Evolutionary conservation across 2,113 vertebrate species (phyloP), one percentile per base, ranked within the genome.

Genomic region (Sardina pilchardus): DNA sequence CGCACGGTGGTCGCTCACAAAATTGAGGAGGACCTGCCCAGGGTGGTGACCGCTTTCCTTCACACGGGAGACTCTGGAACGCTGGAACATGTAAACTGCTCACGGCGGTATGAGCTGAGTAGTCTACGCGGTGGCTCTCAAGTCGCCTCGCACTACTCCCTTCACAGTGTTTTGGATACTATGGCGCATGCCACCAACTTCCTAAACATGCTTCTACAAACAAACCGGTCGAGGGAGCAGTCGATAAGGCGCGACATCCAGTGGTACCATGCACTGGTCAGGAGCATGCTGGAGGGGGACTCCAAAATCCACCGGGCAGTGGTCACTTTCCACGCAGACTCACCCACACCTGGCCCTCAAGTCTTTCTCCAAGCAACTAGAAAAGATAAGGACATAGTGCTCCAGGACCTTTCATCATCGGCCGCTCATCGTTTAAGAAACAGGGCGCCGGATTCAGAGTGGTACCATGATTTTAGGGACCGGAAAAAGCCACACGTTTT

Each of bases 151-250:
- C 96, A 97, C 83, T 96, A 96, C 0, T 95, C 97, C 75, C 91
- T 99, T 86, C 97, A 97, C 90, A 94, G 96, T 39, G 96, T 96
- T 86, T 93, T 98, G 92, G 97, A 98, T 92, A 96, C 97, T 34
- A 93, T 99, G 83, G 94, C 96, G 87, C 98, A 98, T 84, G 96
- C 98, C 90, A 95, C 97, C 90, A 98, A 98, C 96, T 97, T 99
- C 91, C 95, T 99, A 63, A 99, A 96, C 92, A 92, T 93, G 93
- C 96, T 99, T 91, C 94, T 98, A 85, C 97, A 98, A 92, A 94
- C 96, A 92, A 97, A 98, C 95, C 95, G 95, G 93, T 97, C 96
- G 59, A 93, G 95, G 48, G 97, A 97, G 88, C 95, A 95, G 88
- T 96, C 94, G 91, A 90, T 95, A 53, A 95, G 94, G 89, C 95